A percentile compares a stretch with the other conserved stretches of the same genome.
Evolutionary conservation across 64 coral and sea anemone genomes (phyloP).

Genomic region (Anthopleura sola): DNA sequence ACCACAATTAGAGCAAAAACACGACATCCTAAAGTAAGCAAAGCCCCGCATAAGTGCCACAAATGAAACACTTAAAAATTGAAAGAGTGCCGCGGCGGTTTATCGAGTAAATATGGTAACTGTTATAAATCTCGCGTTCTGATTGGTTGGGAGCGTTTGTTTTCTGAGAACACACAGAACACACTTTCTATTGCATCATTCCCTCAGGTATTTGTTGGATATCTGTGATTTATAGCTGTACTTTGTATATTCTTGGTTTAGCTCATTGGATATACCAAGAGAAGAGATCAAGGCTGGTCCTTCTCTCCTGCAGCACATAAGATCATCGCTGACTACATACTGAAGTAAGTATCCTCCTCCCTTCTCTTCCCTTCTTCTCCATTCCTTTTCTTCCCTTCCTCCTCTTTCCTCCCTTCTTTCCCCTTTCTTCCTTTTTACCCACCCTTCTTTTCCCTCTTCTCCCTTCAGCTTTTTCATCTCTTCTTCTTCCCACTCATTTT

Average conservation of each 20-base stretch:
- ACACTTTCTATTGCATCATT: no score
- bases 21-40: no score
- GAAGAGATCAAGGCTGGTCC: conserved; percentile 69
- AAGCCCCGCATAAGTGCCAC: no score
- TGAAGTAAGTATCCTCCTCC: conserved; percentile 47
- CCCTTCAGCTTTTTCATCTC: neutral
- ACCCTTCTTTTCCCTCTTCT: neutral
- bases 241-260: conserved; percentile 12
- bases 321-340: conserved; percentile 70
- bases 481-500: neutral
- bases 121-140: no score
- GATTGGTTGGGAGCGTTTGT: no score
- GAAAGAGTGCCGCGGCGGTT: no score
- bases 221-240: neutral
- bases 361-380: neutral
- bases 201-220: no score
- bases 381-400: neutral
- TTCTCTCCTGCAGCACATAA: conserved; percentile 67
- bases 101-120: no score
- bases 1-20: no score
- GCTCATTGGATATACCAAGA: conserved; percentile 78
- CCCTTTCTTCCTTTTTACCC: neutral
- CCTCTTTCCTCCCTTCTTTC: neutral
- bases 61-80: no score
- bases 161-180: no score